Evolutionary conservation across 2,888 invertebrate species (phyloP).

Genomic region (Galerucella nymphaeae): DNA sequence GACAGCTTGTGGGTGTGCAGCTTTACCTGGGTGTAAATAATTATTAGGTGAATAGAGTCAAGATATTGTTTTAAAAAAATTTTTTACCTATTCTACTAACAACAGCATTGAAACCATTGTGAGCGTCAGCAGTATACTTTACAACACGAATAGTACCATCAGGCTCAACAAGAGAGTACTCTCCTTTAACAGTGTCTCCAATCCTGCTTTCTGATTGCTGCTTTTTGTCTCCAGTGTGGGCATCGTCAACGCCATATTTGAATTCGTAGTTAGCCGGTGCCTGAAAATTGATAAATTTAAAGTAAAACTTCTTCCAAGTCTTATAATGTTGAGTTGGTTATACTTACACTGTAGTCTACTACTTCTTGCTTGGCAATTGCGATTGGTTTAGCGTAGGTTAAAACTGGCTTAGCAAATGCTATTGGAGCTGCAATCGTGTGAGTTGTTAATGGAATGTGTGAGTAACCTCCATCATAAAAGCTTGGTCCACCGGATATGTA

Average conservation of each 20-base stretch:
- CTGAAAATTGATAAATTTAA: slow-evolving; percentile 13
- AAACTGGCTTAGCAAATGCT: slow-evolving; percentile 7
- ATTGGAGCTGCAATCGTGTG: slow-evolving; percentile 39
- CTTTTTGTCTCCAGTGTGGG: slow-evolving; percentile 68
- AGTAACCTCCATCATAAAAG: slow-evolving; percentile 31
- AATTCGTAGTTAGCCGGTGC: slow-evolving; percentile 64
- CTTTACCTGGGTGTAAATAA: slow-evolving; percentile 37
- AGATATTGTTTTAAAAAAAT: neutral
- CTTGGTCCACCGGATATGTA: slow-evolving; percentile 38
- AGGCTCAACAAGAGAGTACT: slow-evolving; percentile 73
- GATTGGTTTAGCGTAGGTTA: slow-evolving; percentile 33
- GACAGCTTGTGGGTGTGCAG: slow-evolving; percentile 50
- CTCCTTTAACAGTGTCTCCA: slow-evolving; percentile 72
- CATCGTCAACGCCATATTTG: slow-evolving; percentile 69
- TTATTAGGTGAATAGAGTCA: neutral
- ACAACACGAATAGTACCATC: slow-evolving; percentile 74
- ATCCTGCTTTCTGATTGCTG: slow-evolving; percentile 68
- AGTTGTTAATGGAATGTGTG: slow-evolving; percentile 9
- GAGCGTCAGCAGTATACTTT: slow-evolving; percentile 73
- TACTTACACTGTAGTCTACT: slow-evolving; percentile 42
- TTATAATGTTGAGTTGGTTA: neutral
- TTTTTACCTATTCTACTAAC: slow-evolving; percentile 65
- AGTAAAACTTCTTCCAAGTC: neutral
- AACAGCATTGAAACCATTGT: slow-evolving; percentile 72
- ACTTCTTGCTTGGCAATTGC: slow-evolving; percentile 43